Evolutionary conservation across 1,140 invertebrate genomes (phyloP), one percentile per base, ranked within the genome.

Genomic region (Lethrus apterus): DNA sequence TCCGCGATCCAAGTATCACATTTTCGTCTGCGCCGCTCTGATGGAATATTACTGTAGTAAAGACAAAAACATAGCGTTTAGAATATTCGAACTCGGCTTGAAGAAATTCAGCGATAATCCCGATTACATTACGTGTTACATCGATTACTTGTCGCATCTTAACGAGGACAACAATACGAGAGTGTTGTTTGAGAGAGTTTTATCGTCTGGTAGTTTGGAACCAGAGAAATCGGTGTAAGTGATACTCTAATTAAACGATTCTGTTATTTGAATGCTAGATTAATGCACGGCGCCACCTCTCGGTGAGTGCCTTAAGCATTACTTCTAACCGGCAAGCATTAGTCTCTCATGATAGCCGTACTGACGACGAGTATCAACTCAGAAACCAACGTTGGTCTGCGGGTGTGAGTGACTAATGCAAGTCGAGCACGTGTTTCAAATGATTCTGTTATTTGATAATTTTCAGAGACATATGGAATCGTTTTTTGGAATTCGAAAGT

Each of bases 41-140:
- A 98, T 99, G 93, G 97, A 99, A 72, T 99, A 99, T 68, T 98
- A 98, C 63, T 98, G 94, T 65, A 97, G 89, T 41, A 99, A 99
- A 76, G 95, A 99, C 68, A 95, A 97, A 70, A 93, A 93, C 65
- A 92, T 99, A 43, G 95, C 96, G 1, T 94, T 98, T 63, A 81
- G 93, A 54, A 98, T 99, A 56, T 99, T 99, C 70, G 95, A 99
- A 70, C 72, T 99, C 14, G 97, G 95, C 0, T 70, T 99, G 10
- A 99, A 99, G 68, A 96, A 95, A 66, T 98, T 93, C 70, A 86
- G 84, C 0, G 84, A 92, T 58, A 88, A 90, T 65, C 86, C 93
- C 0, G 92, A 98, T 58, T 99, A 96, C 64, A 85, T 97, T 44
- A 73, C 93, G 41, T 88, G 87, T 60, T 99, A 98, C 62, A 90